Evolutionary conservation across 2,113 vertebrate species (phyloP).

Genomic region (Lonchura striata): DNA sequence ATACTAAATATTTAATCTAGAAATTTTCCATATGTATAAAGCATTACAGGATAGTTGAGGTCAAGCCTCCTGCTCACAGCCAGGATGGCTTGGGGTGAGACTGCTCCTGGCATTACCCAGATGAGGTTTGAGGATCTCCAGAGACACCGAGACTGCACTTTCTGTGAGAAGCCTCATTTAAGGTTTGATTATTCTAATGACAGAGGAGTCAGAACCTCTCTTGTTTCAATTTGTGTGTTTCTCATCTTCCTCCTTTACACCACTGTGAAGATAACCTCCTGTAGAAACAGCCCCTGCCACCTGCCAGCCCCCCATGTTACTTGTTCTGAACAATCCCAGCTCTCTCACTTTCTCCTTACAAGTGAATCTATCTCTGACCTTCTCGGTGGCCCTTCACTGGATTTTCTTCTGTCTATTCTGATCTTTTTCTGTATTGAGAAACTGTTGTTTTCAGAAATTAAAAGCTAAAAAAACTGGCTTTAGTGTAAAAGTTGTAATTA

Average conservation of each 20-base stretch:
- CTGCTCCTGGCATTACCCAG: neutral
- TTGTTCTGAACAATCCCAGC: neutral
- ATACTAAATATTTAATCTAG: neutral
- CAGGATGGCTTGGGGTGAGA: neutral
- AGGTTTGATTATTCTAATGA: neutral
- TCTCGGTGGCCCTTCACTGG: neutral
- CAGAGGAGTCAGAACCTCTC: neutral
- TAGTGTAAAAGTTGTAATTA: neutral
- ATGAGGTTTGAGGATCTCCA: neutral
- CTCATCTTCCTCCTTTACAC: neutral
- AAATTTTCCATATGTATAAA: neutral
- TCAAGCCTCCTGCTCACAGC: neutral
- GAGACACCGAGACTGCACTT: neutral
- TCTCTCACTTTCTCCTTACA: neutral
- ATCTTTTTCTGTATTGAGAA: neutral
- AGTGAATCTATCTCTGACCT: neutral
- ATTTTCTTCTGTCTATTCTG: neutral
- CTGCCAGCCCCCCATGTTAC: fast-evolving
- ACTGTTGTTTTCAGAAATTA: neutral
- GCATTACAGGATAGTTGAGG: neutral
- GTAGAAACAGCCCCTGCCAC: neutral
- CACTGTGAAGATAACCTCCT: neutral
- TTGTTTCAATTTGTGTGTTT: neutral
- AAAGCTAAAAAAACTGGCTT: neutral
- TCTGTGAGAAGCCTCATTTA: neutral